Base-by-base conservation (phyloP, 2,113 vertebrate genomes). In the Pygoscelis antarcticus region DNA sequence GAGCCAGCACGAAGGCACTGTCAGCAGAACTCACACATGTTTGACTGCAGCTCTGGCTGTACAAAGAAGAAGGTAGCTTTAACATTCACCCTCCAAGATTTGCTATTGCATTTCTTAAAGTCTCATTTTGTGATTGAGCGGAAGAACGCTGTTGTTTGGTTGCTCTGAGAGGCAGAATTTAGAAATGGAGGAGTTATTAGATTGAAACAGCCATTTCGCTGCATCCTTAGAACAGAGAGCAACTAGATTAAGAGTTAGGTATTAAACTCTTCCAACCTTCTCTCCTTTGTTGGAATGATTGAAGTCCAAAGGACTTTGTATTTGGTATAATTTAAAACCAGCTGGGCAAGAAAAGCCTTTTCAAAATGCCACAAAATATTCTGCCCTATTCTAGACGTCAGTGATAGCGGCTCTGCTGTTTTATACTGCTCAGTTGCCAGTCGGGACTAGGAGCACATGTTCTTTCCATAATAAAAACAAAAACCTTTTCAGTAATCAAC, bases 271-370 rank as follows among this genome's bases (percentile, higher is more conserved):
- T 87, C 55, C 81, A 87, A 76, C 34, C 16, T 68, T 64, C 77
- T 83, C 42, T 91, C 29, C 57, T 91, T 94, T 95, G 27, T 52
- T 83, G 70, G 23, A 84, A 93, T 42, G 65, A 92, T 69, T 71
- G 6, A 91, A 93, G 91, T 79, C 64, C 52, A 76, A 72, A 82
- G 40, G 77, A 76, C 68, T 91, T 93, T 89, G 68, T 94, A 79
- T 86, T 77, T 91, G 51, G 42, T 92, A 93, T 96, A 52, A 0
- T 79, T 77, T 87, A 85, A 96, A 94, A 93, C 25, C 87, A 83
- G 61, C 49, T 95, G 77, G 65, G 57, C 57, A 91, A 85, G 74
- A 82, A 89, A 96, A 84, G 12, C 21, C 20, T 84, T 95, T 96
- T 81, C 74, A 85, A 52, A 79, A 54, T 30, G 57, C 36, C 42